Percentiles rank a stretch among this genome's conserved stretches.
phyloP scores from a whole-genome alignment of 1,140 invertebrate genomes.

The Spodoptera litura region DNA sequence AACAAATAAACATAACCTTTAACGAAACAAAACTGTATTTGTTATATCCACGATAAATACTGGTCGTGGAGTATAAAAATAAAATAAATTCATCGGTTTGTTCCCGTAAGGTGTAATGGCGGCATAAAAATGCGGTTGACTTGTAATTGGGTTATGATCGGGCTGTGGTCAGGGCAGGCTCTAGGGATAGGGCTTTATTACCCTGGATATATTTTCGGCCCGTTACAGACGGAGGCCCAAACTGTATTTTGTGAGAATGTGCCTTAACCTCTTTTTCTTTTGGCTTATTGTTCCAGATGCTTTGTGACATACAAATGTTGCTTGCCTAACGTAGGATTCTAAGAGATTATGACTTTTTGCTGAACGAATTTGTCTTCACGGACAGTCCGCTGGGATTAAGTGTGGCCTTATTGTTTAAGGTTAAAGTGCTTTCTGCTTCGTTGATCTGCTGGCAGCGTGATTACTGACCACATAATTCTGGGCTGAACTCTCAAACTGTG shows the following conservation, averaged over 20 bases:
- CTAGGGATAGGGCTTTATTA: slow-evolving; percentile 58
- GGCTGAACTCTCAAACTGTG: too few species aligned
- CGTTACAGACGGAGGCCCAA: slow-evolving; percentile 37
- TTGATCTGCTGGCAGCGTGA: too few species aligned
- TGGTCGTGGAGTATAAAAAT: slow-evolving; percentile 42
- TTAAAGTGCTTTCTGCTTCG: too few species aligned
- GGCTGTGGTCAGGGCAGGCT: slow-evolving; percentile 47
- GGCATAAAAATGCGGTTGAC: slow-evolving; percentile 61
- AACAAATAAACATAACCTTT: slow-evolving; percentile 1
- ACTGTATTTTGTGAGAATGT: slow-evolving; percentile 40
- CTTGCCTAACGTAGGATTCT: slow-evolving; percentile 1
- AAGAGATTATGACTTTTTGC: not conserved
- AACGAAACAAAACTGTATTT: slow-evolving; percentile 13
- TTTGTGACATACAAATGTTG: slow-evolving; percentile 19
- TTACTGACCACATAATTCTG: too few species aligned
- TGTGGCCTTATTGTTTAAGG: too few species aligned
- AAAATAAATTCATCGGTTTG: slow-evolving; percentile 49
- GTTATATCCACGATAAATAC: slow-evolving; percentile 36
- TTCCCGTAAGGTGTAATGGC: slow-evolving; percentile 51
- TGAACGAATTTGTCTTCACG: not conserved
- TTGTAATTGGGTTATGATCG: slow-evolving; percentile 64
- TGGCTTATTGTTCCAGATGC: not conserved
- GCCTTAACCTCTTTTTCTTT: slow-evolving; percentile 24
- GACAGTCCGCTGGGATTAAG: not conserved
- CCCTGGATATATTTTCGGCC: slow-evolving; percentile 53